phyloP scores from a whole-genome alignment of 2,888 invertebrate genomes.

The Epirrhoe tristata region DNA sequence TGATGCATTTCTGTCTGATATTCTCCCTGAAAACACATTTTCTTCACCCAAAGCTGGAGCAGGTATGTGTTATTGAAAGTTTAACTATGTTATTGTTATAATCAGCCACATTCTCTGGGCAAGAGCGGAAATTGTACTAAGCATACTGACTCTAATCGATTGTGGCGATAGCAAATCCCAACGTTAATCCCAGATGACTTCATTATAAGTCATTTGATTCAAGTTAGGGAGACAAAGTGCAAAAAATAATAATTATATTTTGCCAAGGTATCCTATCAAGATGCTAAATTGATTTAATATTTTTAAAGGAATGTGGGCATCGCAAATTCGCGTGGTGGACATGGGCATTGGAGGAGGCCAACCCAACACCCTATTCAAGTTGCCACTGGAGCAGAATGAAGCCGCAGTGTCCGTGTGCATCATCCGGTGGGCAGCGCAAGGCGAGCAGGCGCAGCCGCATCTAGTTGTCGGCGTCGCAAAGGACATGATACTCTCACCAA shows the following conservation, averaged over 20 bases:
- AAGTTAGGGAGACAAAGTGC: conserved; percentile 62
- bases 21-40: conserved; percentile 96
- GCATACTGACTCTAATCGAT: conserved; percentile 79
- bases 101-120: conserved; percentile 82
- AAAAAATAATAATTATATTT: background rate
- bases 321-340: conserved; percentile 93
- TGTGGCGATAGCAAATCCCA: conserved; percentile 78
- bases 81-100: background rate
- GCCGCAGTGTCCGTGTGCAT: conserved; percentile 96
- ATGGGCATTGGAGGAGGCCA: conserved; percentile 86
- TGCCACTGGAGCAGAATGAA: conserved; percentile 97
- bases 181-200: conserved; percentile 83
- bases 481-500: conserved; percentile 95
- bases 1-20: conserved; percentile 97
- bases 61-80: conserved; percentile 58
- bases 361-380: conserved; percentile 91
- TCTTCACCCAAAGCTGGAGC: conserved; percentile 98
- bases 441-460: conserved; percentile 76
- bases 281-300: background rate
- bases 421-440: conserved; percentile 89
- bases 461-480: conserved; percentile 96
- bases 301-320: conserved; percentile 95
- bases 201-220: conserved; percentile 78
- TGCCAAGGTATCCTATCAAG: background rate
- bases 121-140: conserved; percentile 72